Evolutionary conservation across 2,113 vertebrate genomes (phyloP).

Genomic region (Orthonyx spaldingii): DNA sequence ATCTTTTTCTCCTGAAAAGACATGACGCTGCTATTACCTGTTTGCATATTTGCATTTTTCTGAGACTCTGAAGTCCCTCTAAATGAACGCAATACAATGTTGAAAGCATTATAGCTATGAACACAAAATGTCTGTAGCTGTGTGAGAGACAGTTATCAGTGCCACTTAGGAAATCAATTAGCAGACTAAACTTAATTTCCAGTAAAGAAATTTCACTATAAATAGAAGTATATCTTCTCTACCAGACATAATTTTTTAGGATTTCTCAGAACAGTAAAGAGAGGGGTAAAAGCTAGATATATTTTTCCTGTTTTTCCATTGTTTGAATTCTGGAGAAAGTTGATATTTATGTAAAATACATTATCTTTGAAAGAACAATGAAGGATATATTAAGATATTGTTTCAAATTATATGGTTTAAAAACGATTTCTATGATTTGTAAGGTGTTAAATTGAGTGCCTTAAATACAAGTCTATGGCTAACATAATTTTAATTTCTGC

Average conservation of each 20-base stretch:
- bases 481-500: not conserved
- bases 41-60: not conserved
- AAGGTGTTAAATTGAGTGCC: not conserved
- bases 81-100: fast-evolving
- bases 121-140: not conserved
- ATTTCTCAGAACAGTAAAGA: not conserved
- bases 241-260: not conserved
- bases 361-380: not conserved
- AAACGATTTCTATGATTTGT: not conserved
- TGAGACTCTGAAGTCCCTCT: not conserved
- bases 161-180: not conserved
- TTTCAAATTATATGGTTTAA: not conserved
- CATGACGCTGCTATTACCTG: fast-evolving
- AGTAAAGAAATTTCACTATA: not conserved
- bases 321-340: not conserved
- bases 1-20: not conserved
- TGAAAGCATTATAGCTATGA: not conserved
- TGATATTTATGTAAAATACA: not conserved
- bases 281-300: fast-evolving
- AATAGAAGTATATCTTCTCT: not conserved
- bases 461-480: not conserved
- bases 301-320: not conserved
- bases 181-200: not conserved
- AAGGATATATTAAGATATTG: not conserved
- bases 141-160: too few relatives aligned